Base-by-base conservation (phyloP, 2,797 vertebrate species). In the Enteromius viviparus region DNA sequence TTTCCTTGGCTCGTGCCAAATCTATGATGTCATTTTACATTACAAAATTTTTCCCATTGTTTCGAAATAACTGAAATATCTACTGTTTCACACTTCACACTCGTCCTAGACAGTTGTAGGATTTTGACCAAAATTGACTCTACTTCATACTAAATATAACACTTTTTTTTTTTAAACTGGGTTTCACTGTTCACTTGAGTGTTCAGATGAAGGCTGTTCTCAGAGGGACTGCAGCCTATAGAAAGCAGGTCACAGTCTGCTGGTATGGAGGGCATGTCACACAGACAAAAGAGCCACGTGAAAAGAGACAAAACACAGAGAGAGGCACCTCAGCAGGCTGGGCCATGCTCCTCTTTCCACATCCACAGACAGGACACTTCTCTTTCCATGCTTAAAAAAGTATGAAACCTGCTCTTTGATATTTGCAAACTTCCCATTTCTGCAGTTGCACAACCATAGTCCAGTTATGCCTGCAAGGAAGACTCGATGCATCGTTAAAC, bases 191-290 rank as follows among this genome's bases (percentile, higher is more conserved):
- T 55, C 60, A 55, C n/a, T 76, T 68, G 51, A 69, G 26, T 29
- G 51, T 69, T 77, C 29, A 65, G 29, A 53, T 71, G n/a, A 17
- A 6, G 19, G 64, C 37, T 47, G 40, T 83, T 77, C 29, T 77
- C 29, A 77, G 53, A 77, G 40, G 19, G 21, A 26, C 64, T 69
- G 12, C 42, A 23, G 55, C 26, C 69, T 77, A 8, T 70, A 69
- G 65, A 78, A 78, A 77, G 29, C 74, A 62, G 65, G 81, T 77
- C 74, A 77, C 65, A 49, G 91, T 89, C 87, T 93, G 89, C 90
- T 88, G 32, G 89, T 92, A 94, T 94, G 93, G 92, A 92, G 93
- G 93, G 93, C 93, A 94, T 94, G 92, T 92, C 92, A 89, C 85
- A 76, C 87, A 91, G 91, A 94, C 94, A 94, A 94, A 94, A 92